These are phyloP conservation scores for Furcifer pardalis DNA, from an alignment of 2,797 vertebrate species.

Conservation along the genomic window DNA sequence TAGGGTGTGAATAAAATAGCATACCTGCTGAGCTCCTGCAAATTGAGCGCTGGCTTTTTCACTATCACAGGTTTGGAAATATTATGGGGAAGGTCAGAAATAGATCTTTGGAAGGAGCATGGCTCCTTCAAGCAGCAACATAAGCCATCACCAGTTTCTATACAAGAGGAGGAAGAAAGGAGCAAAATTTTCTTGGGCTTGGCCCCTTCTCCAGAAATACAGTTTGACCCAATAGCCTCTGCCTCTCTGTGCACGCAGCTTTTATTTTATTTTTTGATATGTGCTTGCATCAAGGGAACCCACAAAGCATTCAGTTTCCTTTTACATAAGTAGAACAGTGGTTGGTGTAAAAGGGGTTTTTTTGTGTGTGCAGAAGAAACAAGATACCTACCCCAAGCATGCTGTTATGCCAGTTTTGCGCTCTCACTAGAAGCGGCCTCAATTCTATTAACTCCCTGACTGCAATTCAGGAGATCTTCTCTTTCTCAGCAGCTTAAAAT, in stretches of 20 bases:
- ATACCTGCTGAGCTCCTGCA: constrained; percentile 86
- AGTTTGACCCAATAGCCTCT: neutral
- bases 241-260: neutral
- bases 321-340: neutral
- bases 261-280: rapidly evolving
- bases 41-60: constrained; percentile 78
- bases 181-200: neutral
- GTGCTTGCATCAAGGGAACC: neutral
- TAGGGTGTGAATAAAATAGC: neutral
- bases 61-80: constrained; percentile 55
- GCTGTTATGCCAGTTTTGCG: neutral
- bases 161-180: neutral
- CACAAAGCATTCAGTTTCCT: constrained; percentile 34
- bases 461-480: neutral
- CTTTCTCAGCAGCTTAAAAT: constrained; percentile 3
- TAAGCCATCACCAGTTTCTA: constrained; percentile 80
- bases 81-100: neutral
- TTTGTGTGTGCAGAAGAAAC: neutral
- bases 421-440: neutral
- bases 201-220: neutral
- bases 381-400: neutral
- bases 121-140: constrained; percentile 80
- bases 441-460: neutral
- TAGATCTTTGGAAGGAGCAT: constrained; percentile 71
- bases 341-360: neutral